These are phyloP conservation scores for Drosophila auraria DNA, from an alignment of 1,140 invertebrate species.

Conservation along the genomic window DNA sequence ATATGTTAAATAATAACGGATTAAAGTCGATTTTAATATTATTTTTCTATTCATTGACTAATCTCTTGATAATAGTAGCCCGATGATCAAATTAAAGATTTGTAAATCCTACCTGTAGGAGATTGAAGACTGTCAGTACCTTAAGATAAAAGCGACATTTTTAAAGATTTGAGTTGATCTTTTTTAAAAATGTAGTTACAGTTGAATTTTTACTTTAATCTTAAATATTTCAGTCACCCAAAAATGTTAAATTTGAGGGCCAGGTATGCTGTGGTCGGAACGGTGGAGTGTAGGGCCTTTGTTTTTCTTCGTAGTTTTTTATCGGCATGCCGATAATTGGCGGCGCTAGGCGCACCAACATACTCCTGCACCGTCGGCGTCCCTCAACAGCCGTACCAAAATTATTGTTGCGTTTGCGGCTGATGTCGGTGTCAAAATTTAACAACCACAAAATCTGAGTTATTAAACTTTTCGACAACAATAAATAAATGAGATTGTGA, in stretches of 20 bases:
- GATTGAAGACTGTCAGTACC: too few species aligned
- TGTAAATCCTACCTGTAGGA: too few species aligned
- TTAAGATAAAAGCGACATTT: too few species aligned
- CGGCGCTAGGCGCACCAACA: slow-evolving; percentile 44
- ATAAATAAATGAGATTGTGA: slow-evolving; percentile 35
- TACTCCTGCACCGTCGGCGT: not conserved
- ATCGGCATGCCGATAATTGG: slow-evolving; percentile 67
- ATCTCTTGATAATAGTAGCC: too few species aligned
- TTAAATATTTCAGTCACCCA: too few species aligned
- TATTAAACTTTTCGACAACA: slow-evolving; percentile 69
- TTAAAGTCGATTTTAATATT: not conserved
- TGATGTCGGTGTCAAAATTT: slow-evolving; percentile 74
- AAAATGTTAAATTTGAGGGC: not conserved
- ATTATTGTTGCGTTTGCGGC: slow-evolving; percentile 59
- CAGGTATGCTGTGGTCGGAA: slow-evolving; percentile 6
- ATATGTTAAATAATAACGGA: not conserved
- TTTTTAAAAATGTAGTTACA: too few species aligned
- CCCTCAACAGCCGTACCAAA: not conserved
- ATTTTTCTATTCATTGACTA: too few species aligned
- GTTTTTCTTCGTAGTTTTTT: slow-evolving; percentile 34
- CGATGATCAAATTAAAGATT: too few species aligned
- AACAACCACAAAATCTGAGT: slow-evolving; percentile 78
- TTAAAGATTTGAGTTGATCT: too few species aligned
- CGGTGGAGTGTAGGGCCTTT: too few species aligned
- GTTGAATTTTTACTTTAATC: too few species aligned